Evolutionary conservation across 2,888 invertebrate species (phyloP).

Genomic region (Marronus borbonicus): DNA sequence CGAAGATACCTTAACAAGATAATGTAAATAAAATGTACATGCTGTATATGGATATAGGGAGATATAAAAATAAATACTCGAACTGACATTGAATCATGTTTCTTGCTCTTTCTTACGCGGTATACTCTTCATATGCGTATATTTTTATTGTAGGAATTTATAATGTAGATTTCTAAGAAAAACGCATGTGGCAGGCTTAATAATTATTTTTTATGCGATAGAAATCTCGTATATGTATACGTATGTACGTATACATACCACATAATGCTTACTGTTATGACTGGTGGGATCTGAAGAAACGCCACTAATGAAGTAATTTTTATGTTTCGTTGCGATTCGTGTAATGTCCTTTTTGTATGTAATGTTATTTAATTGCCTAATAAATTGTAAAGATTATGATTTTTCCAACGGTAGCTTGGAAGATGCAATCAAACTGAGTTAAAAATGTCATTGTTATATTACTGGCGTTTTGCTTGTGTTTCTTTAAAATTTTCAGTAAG

Average conservation of each 20-base stretch:
- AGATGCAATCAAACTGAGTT: too few relatives aligned
- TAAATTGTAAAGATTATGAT: too few relatives aligned
- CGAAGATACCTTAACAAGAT: background rate
- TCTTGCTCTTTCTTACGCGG: background rate
- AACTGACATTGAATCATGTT: slow-evolving; percentile 20
- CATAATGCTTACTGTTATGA: slow-evolving; percentile 6
- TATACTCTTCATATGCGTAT: background rate
- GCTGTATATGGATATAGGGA: slow-evolving; percentile 14
- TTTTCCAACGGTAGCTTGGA: too few relatives aligned
- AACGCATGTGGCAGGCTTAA: background rate
- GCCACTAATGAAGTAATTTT: slow-evolving; percentile 23
- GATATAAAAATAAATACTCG: background rate
- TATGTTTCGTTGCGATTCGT: background rate
- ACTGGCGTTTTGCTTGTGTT: too few relatives aligned
- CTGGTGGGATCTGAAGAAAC: background rate
- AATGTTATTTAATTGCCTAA: too few relatives aligned
- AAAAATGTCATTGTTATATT: too few relatives aligned
- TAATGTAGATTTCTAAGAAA: slow-evolving; percentile 23
- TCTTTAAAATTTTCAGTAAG: too few relatives aligned
- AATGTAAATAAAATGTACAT: slow-evolving; percentile 4
- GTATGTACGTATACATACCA: background rate
- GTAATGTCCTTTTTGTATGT: background rate
- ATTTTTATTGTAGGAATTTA: slow-evolving; percentile 5
- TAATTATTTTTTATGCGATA: slow-evolving; percentile 22
- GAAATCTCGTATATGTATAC: background rate